Conservation (phyloP, 2,113 vertebrate genomes). For the Anhinga rufa region DNA sequence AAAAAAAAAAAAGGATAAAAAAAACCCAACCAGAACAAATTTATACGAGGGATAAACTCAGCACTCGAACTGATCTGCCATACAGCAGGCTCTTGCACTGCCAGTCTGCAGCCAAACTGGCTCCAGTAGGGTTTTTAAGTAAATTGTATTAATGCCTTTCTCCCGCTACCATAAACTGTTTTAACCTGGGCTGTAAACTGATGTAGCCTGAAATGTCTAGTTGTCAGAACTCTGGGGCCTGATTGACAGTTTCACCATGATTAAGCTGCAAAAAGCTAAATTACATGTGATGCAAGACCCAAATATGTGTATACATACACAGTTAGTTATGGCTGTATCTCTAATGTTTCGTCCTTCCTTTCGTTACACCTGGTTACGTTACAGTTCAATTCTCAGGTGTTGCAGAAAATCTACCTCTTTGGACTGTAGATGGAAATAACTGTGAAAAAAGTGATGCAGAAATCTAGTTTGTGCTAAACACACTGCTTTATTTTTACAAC, state of each 20-base stretch:
- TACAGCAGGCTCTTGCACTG: constrained; percentile 42
- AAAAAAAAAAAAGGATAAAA: no score
- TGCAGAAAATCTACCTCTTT: constrained; percentile 95
- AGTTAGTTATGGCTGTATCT: constrained; percentile 50
- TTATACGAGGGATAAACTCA: background rate
- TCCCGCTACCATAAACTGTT: constrained; percentile 18
- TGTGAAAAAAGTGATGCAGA: constrained; percentile 86
- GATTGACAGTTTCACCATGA: constrained; percentile 43
- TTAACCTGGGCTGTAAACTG: background rate
- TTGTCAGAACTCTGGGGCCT: constrained; percentile 17
- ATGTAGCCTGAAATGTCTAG: constrained; percentile 23
- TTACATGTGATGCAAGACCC: background rate
- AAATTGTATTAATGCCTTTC: constrained; percentile 38
- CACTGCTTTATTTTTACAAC: constrained; percentile 85
- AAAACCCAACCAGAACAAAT: no score
- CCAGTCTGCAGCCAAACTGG: constrained; percentile 37
- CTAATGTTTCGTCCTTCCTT: constrained; percentile 59
- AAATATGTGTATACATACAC: background rate
- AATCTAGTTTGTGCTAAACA: constrained; percentile 83
- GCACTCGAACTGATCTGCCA: constrained; percentile 21
- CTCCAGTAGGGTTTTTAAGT: constrained; percentile 1
- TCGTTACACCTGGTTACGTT: constrained; percentile 75
- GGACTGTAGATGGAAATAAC: constrained; percentile 85
- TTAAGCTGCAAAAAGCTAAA: background rate
- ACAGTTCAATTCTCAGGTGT: constrained; percentile 91